Percentiles rank a stretch among this genome's conserved stretches.
Conservation (phyloP, 2,797 vertebrate species). For the Acrossocheilus fasciatus region DNA sequence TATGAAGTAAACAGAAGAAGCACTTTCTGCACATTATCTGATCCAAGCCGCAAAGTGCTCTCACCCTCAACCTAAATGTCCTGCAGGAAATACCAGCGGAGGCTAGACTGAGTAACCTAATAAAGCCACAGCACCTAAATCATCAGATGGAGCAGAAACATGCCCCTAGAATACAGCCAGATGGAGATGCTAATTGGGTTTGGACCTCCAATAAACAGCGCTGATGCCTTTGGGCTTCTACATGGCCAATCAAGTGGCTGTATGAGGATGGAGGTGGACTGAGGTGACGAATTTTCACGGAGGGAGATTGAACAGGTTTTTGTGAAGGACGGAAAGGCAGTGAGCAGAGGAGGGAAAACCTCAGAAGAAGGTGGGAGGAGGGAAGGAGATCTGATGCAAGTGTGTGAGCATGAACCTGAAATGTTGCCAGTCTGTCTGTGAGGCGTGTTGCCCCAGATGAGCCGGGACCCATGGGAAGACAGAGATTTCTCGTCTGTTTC, state of each 20-base stretch:
- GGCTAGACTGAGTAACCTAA: slow-evolving; percentile 93
- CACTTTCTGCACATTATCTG: slow-evolving; percentile 86
- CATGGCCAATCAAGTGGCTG: slow-evolving; percentile 78
- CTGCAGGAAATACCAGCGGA: slow-evolving; percentile 97
- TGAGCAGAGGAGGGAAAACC: not conserved
- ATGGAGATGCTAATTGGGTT: slow-evolving; percentile 97
- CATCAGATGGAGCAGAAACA: slow-evolving; percentile 88
- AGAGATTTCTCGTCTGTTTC: slow-evolving; percentile 66
- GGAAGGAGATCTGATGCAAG: slow-evolving; percentile 45
- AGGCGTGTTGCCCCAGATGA: slow-evolving; percentile 26
- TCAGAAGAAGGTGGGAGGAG: not conserved
- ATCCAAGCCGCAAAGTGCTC: slow-evolving; percentile 92
- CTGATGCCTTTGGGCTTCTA: slow-evolving; percentile 83
- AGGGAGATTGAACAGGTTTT: slow-evolving; percentile 36
- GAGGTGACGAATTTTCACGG: slow-evolving; percentile 47
- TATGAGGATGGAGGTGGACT: slow-evolving; percentile 51
- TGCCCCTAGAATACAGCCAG: slow-evolving; percentile 92
- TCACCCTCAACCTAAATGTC: slow-evolving; percentile 87
- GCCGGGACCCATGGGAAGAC: slow-evolving; percentile 14
- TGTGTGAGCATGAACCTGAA: slow-evolving; percentile 15
- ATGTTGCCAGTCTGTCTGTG: slow-evolving; percentile 43
- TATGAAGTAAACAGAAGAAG: slow-evolving; percentile 83
- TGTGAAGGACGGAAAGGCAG: not conserved
- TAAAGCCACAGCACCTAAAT: slow-evolving; percentile 90
- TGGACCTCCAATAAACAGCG: slow-evolving; percentile 91